Evolutionary conservation across 92 coral and sea anemone species (phyloP), one percentile per base, ranked within the genome.

Genomic region (Muricea muricata): DNA sequence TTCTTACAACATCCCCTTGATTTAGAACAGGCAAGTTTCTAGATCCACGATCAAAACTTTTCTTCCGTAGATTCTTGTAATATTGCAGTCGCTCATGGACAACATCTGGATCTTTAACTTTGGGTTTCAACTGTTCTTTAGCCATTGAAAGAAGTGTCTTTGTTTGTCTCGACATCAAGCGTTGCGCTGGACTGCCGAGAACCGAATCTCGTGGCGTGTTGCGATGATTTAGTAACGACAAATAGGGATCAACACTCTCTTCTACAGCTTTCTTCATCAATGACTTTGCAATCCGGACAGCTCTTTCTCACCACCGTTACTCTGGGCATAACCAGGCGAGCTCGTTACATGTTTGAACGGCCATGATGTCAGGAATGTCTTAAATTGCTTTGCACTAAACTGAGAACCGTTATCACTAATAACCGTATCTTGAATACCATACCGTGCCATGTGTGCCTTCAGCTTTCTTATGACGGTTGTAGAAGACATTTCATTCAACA

Each of bases 201-300:
- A 52, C 60, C 21, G 60, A 60, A 60, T 60, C 68, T 60, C 68
- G 33, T 24, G 68, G 68, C 13, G 37, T 60, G 7, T 60, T 60
- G 68, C 68, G 37, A 60, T 60, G 68, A 7, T 25, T 60, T 8
- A 60, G 34, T 60, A 60, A 29, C 68, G 68, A 60, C 33, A 60
- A 35, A 7, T 60, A 60, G 17, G 68, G 68, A 60, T 60, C 68
- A 60, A 60, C 68, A 60, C 68, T 35, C 25, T 60, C 37, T 29
- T 60, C 68, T 60, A 25, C 37, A 60, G 68, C 68, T 60, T 60
- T 24, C 68, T 60, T 60, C 68, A 60, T 60, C 68, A 60, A 7
- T 12, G 37, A 60, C 7, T 60, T 60, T 4, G 68, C 68, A 4
- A 30, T 60, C 13, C 13, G 37, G 37, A 60, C 34, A 29, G 68